Base-by-base conservation (phyloP, 2,113 vertebrate genomes). In the Brachyhypopomus gauderio region DNA sequence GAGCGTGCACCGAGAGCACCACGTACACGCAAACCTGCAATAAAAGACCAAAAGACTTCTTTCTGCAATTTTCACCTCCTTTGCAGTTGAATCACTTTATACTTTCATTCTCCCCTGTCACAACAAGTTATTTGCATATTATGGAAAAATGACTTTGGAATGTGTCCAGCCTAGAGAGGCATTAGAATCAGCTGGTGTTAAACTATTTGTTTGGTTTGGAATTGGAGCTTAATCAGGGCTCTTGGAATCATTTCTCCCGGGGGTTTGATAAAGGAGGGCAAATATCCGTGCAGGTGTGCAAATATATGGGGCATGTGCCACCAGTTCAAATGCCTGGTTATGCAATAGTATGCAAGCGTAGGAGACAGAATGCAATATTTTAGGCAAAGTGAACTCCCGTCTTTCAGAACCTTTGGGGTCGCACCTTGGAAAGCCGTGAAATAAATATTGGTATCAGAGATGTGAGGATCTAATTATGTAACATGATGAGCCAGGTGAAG, bases 211-310 rank as follows among this genome's bases (percentile, higher is more conserved):
- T 79, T 79, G 82, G 72, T 55, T 20, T 74, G 69, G 14, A 63
- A 75, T 62, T 62, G 62, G 36, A 67, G 38, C 52, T 5, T 5
- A 41, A 58, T 19, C 59, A 73, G 70, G n/a, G 22, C 48, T 64
- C 45, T 27, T 74, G 60, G 73, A 75, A 36, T 66, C 67, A 45
- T 75, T 87, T 72, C 79, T 56, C 72, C 74, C 55, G 72, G 75
- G 75, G 84, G 81, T 85, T 83, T 73, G 62, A 83, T 85, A 88
- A 78, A 58, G 17, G 14, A 75, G 48, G 66, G 78, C n/a, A 36
- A 83, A 85, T 83, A 87, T 88, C 74, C 81, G 77, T 79, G 84
- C 88, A 89, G 86, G 87, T 90, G 84, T 79, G 82, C 83, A 78
- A 83, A 85, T 66, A 74, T 75, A 84, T 81, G 77, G 77, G 63